Base-by-base conservation (phyloP, 2,888 invertebrate genomes). In the Blastobasis lacticolella region DNA sequence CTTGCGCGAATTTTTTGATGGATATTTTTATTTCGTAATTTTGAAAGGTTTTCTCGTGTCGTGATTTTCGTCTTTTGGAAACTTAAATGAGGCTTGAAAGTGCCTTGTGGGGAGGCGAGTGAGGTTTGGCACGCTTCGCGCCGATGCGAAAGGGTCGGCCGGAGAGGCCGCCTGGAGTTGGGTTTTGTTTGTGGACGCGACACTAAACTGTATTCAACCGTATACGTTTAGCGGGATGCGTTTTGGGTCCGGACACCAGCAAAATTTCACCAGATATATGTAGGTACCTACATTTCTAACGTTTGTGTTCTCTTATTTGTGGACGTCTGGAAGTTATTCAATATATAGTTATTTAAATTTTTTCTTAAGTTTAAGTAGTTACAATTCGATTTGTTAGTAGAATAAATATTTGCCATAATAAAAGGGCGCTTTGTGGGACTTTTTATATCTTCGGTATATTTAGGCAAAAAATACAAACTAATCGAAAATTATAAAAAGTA, bases 1-100 rank as follows among this genome's bases (percentile, higher is more conserved):
- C 85, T 85, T 81, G 82, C 78, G 82, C 77, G 83, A 75, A 79
- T 81, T 86, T 85, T 85, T 83, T 79, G 83, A 80, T 65, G 66
- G 68, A 23, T 23, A 23, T 23, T 23, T 76, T 83, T 84, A 83
- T 83, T 78, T 73, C 57, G 73, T 77, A 64, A 73, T 78, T 80
- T 81, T 78, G 80, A 79, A 73, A 62, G 66, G 69, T 78, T 76
- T 83, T 81, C 84, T 79, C 73, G 78, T 83, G 81, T 83, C 75
- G 81, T 81, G 77, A 23, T 23, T 74, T 66, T 67, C 66, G 67
- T 67, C 74, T 78, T 73, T 77, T 77, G 71, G 66, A 66, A 74
- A 71, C 73, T 70, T 71, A 69, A 70, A 68, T 71, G 75, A 76
- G 83, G 83, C 83, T 75, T 69, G 65, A 67, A 75, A 79, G 86